These are phyloP conservation scores for Nymphalis c-album DNA, from an alignment of 2,888 invertebrate genomes.

Conservation along the genomic window DNA sequence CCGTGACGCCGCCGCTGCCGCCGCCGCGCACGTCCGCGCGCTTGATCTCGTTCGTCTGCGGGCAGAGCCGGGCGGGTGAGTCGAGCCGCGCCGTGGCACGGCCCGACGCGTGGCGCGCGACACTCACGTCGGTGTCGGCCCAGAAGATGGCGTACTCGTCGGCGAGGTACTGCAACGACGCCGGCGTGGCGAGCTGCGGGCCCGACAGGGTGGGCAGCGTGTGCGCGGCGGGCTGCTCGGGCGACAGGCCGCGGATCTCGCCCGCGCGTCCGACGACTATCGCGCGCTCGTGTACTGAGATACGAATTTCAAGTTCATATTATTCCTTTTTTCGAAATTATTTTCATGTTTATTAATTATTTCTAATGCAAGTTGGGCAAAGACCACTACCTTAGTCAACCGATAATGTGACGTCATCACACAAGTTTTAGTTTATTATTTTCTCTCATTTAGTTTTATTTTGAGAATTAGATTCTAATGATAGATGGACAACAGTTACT, in stretches of 20 bases:
- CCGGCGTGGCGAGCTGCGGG: conserved; percentile 86
- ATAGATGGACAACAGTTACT: too few species aligned
- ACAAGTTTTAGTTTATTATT: too few species aligned
- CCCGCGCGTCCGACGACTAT: conserved; percentile 87
- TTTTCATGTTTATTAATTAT: too few species aligned
- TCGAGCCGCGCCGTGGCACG: too few species aligned
- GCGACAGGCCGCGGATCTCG: conserved; percentile 92
- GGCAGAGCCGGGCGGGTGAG: too few species aligned
- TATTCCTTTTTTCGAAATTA: too few species aligned
- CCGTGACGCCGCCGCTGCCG: conserved; percentile 39
- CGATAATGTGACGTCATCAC: too few species aligned
- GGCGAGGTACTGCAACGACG: conserved; percentile 86
- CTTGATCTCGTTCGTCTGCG: conserved; percentile 85
- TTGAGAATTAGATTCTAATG: too few species aligned
- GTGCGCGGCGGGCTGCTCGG: conserved; percentile 87
- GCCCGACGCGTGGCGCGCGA: not conserved
- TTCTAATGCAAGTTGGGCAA: too few species aligned
- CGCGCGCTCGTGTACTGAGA: conserved; percentile 87
- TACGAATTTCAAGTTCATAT: too few species aligned
- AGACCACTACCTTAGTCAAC: too few species aligned
- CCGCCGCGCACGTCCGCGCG: conserved; percentile 84
- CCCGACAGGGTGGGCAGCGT: conserved; percentile 91
- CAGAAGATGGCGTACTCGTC: conserved; percentile 86
- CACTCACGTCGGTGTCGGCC: conserved; percentile 85
- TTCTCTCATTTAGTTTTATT: too few species aligned